phyloP scores from a whole-genome alignment of 2,888 invertebrate species.

The Nebria salina region DNA sequence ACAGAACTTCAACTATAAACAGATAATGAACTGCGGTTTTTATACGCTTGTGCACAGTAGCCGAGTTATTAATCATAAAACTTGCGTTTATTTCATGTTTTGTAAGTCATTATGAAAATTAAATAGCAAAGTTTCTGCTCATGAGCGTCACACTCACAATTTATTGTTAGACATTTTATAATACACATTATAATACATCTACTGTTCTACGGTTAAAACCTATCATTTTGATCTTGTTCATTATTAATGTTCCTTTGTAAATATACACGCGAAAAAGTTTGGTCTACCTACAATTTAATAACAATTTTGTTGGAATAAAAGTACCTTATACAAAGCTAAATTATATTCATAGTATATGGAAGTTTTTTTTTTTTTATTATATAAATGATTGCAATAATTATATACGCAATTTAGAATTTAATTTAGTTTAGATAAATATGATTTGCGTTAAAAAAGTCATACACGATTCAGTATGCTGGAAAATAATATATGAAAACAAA shows the following conservation, averaged over 20 bases:
- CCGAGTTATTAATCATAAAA: conserved; percentile 44
- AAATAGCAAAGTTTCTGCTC: conserved; percentile 42
- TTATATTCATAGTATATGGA: too few relatives aligned
- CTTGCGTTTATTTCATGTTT: conserved; percentile 42
- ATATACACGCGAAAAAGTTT: not conserved
- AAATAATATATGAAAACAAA: not conserved
- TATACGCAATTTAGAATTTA: too few relatives aligned
- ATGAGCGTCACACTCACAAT: conserved; percentile 31
- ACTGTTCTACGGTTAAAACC: not conserved
- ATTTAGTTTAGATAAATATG: not conserved
- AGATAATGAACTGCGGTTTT: conserved; percentile 45
- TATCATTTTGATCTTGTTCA: conserved; percentile 29
- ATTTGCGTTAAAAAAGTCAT: not conserved
- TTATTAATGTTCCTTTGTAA: conserved; percentile 33
- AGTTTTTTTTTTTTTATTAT: too few relatives aligned
- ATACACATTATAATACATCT: conserved; percentile 7
- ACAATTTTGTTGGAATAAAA: not conserved
- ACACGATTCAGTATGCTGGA: not conserved
- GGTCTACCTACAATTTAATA: not conserved
- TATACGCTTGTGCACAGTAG: conserved; percentile 34
- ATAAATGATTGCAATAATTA: too few relatives aligned
- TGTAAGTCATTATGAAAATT: conserved; percentile 46
- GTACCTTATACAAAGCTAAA: too few relatives aligned
- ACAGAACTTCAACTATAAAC: conserved; percentile 44
- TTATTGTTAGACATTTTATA: conserved; percentile 24